Base-by-base conservation (phyloP, 1,140 invertebrate species). In the Linepithema humile region DNA sequence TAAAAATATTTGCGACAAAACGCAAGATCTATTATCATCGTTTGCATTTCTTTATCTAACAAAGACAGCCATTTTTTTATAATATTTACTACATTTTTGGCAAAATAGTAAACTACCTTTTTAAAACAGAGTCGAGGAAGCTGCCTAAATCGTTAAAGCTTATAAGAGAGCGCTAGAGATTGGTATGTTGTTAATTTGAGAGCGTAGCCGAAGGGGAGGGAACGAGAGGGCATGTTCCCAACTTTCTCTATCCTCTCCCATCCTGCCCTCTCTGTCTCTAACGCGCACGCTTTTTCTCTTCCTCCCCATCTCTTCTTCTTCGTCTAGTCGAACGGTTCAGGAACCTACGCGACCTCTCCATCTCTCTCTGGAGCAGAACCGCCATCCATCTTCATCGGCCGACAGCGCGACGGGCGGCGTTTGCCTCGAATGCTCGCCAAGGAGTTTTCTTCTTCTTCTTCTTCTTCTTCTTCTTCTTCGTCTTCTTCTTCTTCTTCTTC, bases 381-480 rank as follows among this genome's bases (percentile, higher is more conserved):
- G 92, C 93, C 93, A 94, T 94, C 92, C 93, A 92, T 94, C 94
- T 94, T 94, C 94, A 94, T 94, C 94, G 94, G 94, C 90, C 94
- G 94, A 94, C 94, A 94, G 94, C 94, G 88, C 94, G 92, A 94
- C 94, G 94, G 94, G 94, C 94, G 94, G 94, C 93, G 93, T 94
- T 94, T 94, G 94, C 94, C 92, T 94, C 94, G 93, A 94, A 94
- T 93, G 92, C 93, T 94, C 93, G 91, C 93, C 92, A 92, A 93
- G 90, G 91, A 92, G 91, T 92, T 92, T 93, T 93, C 92, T 93
- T 92, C 92, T 90, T 93, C 91, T 92, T 92, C 73, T 88, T 88
- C 86, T 91, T 74, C 50, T 53, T 80, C 55, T 67, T 60, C 59
- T 84, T 89, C 80, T 82, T 77, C 50, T 60, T n/a, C n/a, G n/a